Conservation (phyloP, 2,113 vertebrate species). For the Epinephelus lanceolatus region DNA sequence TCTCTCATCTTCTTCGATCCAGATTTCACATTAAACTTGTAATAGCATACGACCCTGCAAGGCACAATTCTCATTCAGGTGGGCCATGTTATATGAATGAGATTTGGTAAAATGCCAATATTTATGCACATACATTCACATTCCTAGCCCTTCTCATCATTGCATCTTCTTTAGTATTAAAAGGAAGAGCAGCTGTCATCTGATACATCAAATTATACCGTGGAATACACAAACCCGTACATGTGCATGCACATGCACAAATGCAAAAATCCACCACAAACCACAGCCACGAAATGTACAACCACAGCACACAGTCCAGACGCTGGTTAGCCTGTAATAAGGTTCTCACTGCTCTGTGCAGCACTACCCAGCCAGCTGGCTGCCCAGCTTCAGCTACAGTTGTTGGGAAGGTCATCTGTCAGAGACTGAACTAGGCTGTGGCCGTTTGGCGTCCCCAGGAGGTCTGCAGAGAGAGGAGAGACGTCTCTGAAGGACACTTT, state of each 20-base stretch:
- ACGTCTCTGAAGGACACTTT: conserved; percentile 82
- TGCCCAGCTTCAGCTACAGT: conserved; percentile 45
- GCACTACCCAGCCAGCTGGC: conserved; percentile 40
- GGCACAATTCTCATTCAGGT: conserved; percentile 83
- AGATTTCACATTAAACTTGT: conserved; percentile 85
- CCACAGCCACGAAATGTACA: conserved; percentile 40
- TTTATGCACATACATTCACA: conserved; percentile 87
- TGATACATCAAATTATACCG: conserved; percentile 74
- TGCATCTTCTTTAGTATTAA: conserved; percentile 61
- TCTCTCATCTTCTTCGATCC: conserved; percentile 78
- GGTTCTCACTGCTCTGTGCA: conserved; percentile 9
- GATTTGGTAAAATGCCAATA: conserved; percentile 85
- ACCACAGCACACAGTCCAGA: conserved; percentile 21
- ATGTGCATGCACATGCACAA: conserved; percentile 19
- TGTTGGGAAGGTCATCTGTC: conserved; percentile 76
- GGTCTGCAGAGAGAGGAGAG: conserved; percentile 58
- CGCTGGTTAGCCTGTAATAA: conserved; percentile 33
- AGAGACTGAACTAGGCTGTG: conserved; percentile 73
- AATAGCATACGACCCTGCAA: conserved; percentile 84
- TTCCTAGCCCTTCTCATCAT: conserved; percentile 75
- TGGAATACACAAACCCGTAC: conserved; percentile 36
- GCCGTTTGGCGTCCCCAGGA: conserved; percentile 70
- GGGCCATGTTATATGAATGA: conserved; percentile 87
- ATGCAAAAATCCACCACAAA: conserved; percentile 22
- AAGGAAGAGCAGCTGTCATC: conserved; percentile 78